A percentile compares a stretch with the other conserved stretches of the same genome.
phyloP scores from a whole-genome alignment of 2,113 vertebrate species.

The Chaetodon auriga region DNA sequence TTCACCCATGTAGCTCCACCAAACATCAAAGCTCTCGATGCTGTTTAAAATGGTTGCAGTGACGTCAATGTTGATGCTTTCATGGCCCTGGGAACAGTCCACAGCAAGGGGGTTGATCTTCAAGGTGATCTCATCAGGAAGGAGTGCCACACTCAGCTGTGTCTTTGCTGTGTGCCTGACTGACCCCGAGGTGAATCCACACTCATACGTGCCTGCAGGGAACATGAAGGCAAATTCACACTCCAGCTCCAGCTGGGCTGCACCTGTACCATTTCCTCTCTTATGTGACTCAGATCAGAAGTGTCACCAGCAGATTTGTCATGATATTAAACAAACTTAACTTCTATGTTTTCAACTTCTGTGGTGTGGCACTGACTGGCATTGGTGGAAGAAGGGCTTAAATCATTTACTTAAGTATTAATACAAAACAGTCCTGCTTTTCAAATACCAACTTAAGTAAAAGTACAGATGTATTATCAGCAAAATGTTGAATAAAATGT shows the following conservation, averaged over 20 bases:
- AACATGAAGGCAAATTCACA: neutral
- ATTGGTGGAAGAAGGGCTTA: neutral
- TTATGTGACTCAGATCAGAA: neutral
- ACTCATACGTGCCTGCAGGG: conserved; percentile 72
- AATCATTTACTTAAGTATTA: neutral
- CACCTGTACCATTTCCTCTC: neutral
- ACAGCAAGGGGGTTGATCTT: conserved; percentile 11
- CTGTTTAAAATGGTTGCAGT: conserved; percentile 35
- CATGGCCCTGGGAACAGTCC: neutral
- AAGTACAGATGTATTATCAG: no score
- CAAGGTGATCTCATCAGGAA: conserved; percentile 73
- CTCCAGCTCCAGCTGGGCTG: neutral
- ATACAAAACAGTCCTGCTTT: no score
- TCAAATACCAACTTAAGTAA: no score
- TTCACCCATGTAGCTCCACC: rapidly evolving
- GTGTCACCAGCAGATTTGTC: neutral
- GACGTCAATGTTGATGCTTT: rapidly evolving
- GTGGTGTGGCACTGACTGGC: neutral
- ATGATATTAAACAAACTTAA: neutral
- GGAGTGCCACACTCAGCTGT: conserved; percentile 49
- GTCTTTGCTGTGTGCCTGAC: conserved; percentile 64
- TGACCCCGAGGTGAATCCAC: conserved; percentile 63
- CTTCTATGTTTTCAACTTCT: neutral
- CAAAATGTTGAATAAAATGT: no score
- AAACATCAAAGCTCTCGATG: neutral